Base-by-base conservation (phyloP, 2,113 vertebrate species). In the Thalassoma bifasciatum region DNA sequence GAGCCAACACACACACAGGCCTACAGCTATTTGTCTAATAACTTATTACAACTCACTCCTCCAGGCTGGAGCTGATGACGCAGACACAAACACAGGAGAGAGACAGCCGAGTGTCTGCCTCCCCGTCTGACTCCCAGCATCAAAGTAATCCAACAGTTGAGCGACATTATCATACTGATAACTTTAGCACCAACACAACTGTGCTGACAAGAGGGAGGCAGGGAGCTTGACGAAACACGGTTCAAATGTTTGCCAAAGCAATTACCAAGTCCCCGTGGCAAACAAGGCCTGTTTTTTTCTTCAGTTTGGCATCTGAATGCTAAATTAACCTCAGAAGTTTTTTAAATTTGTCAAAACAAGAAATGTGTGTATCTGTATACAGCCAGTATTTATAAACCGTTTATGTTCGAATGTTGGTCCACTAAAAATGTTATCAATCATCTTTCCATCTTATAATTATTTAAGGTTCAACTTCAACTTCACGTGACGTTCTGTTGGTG, bases 21-120 rank as follows among this genome's bases (percentile, higher is more conserved):
- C 83, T 86, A 57, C 42, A 66, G 88, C 89, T 86, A 73, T 89
- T 86, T 86, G 84, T 78, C 73, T 26, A 75, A 82, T 59, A 72
- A 82, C 57, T 64, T 72, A 83, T 83, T 74, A 71, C 53, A 67
- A 26, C 59, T 69, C 56, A 13, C 42, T 21, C 73, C 53, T 75
- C 50, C 71, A 72, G 71, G 77, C 76, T 58, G 69, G 49, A 71
- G 38, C 26, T 22, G 66, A 63, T 22, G 62, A 83, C 21, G 56
- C 62, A 65, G 61, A 73, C 53, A 75, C 72, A 68, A 72, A 86
- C 58, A 38, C 30, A 6, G 47, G 23, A 69, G 36, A 2, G 36
- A 78, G 49, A 36, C 60, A 51, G 61, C 57, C 56, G 14, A 59
- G 24, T 24, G 51, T 61, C 54, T 34, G 67, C 38, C 60, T 57